phyloP scores from a whole-genome alignment of 2,113 vertebrate species.

The Tetraodon nigroviridis region DNA sequence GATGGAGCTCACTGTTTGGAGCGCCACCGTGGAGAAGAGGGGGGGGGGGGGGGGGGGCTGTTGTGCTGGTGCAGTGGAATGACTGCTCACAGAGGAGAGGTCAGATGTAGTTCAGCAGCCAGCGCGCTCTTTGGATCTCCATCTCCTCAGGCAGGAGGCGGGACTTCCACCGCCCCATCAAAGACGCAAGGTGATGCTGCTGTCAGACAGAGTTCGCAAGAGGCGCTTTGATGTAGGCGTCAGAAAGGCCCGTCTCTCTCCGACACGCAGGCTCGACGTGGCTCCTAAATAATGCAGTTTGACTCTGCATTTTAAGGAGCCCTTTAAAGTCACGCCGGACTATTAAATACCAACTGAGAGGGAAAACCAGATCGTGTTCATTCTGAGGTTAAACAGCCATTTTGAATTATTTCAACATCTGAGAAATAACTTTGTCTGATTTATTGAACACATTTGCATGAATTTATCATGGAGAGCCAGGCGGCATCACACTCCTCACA shows the following conservation, averaged over 20 bases:
- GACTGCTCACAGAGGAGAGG: constrained; percentile 15
- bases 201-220: constrained; percentile 4
- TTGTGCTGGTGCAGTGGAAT: constrained; percentile 3
- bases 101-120: constrained; percentile 55
- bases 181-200: constrained; percentile 20
- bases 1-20: too few species aligned
- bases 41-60: constrained; percentile 4
- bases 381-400: background rate
- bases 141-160: constrained; percentile 22
- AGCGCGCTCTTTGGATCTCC: constrained; percentile 23
- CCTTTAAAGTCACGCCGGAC: too few species aligned
- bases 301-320: too few species aligned
- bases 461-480: too few species aligned
- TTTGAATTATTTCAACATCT: background rate
- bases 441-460: too few species aligned
- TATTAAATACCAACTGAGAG: too few species aligned
- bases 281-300: too few species aligned
- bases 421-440: too few species aligned
- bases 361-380: background rate
- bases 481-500: background rate
- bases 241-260: too few species aligned
- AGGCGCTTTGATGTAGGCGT: background rate
- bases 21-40: constrained; percentile 46
- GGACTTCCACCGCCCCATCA: constrained; percentile 15
- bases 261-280: too few species aligned